Evolutionary conservation across 2,113 vertebrate genomes (phyloP), one percentile per base, ranked within the genome.

Genomic region (Centrocercus urophasianus): DNA sequence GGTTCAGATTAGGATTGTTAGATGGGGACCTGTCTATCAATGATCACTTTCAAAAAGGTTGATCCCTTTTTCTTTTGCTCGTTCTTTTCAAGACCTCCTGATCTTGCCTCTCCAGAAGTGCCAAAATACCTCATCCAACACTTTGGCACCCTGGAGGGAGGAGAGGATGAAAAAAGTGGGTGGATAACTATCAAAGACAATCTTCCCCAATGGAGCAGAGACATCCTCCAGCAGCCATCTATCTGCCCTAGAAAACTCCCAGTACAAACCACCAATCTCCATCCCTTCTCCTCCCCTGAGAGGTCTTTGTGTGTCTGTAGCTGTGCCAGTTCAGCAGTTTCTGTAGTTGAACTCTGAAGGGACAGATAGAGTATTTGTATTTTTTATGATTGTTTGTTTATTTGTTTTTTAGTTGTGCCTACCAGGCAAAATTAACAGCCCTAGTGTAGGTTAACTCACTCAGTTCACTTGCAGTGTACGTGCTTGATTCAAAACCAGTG

Each of bases 391-490:
- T 54, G 18, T 48, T 92, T 88, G 14, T 48, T 47, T 47, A 21
- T 47, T 47, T 90, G 69, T 45, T 88, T 71, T 75, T 43, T 30
- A 52, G 8, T 28, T 91, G 43, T 93, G 30, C 66, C 83, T 89
- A 48, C 43, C 28, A 79, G 82, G 81, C 40, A 89, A 89, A 95
- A 87, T 83, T 95, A 96, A 81, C 57, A 79, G n/a, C n/a, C 36
- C 11, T 28, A 70, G 82, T 45, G 30, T 73, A 83, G 20, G 22
- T 84, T 89, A 84, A 57, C 56, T 90, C 38, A 2, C 1, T 67
- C 74, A 34, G 42, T 38, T 66, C 63, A 66, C 45, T 70, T 85
- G 52, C 13, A 56, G n/a, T 17, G 2, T n/a, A 75, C 28, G 24
- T 14, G 1, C 18, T 59, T 82, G 80, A 63, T 83, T 73, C 64